Evolutionary conservation across 2,888 invertebrate species (phyloP).

Genomic region (Ferdinandea cuprea): DNA sequence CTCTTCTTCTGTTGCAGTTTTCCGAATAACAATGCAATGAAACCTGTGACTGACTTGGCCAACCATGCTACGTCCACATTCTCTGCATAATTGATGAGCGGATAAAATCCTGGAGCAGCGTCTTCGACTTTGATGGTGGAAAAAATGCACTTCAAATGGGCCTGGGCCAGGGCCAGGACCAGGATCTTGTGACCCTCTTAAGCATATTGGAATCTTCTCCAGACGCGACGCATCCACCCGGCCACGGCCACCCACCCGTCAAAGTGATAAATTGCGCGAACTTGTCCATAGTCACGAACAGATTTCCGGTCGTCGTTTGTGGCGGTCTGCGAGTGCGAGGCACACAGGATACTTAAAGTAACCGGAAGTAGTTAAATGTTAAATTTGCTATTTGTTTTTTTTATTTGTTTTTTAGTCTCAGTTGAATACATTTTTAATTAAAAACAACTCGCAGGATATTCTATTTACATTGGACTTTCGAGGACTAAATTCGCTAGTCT

Average conservation of each 20-base stretch:
- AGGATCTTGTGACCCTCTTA: constrained; percentile 68
- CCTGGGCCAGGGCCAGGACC: too few relatives aligned
- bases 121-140: constrained; percentile 29
- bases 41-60: constrained; percentile 41
- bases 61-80: constrained; percentile 16
- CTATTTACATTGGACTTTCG: constrained; percentile 23
- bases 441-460: constrained; percentile 44
- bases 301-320: constrained; percentile 50
- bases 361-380: constrained; percentile 50
- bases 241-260: constrained; percentile 46
- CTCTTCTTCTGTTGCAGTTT: not conserved
- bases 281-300: constrained; percentile 62
- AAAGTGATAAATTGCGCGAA: constrained; percentile 73
- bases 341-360: constrained; percentile 48
- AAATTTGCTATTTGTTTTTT: constrained; percentile 8
- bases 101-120: constrained; percentile 16
- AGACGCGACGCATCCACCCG: constrained; percentile 1
- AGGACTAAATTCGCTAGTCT: constrained; percentile 40
- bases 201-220: constrained; percentile 62
- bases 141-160: constrained; percentile 49
- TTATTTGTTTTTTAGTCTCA: not conserved
- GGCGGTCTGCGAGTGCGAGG: not conserved
- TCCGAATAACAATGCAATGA: constrained; percentile 48
- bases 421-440: constrained; percentile 60
- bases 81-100: constrained; percentile 69